Conservation (phyloP, 2,888 invertebrate species). For the Drosophila fungiperda region DNA sequence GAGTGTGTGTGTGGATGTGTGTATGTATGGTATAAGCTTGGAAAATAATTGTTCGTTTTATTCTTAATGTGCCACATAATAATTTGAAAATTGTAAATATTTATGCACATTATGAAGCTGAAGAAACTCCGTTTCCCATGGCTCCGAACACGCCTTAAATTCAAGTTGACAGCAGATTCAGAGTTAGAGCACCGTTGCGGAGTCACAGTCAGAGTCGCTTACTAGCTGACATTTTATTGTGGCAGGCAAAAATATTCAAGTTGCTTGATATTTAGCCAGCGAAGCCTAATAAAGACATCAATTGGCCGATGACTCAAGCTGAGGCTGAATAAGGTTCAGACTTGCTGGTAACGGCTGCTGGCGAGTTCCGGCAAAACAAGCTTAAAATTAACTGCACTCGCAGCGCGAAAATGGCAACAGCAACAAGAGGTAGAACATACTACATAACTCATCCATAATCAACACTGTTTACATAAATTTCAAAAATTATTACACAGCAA, state of each 20-base stretch:
- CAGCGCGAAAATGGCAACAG: conserved; percentile 54
- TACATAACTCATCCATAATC: conserved; percentile 80
- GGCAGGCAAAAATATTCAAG: conserved; percentile 36
- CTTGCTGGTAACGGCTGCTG: conserved; percentile 14
- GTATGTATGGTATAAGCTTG: conserved; percentile 30
- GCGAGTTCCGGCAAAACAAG: conserved; percentile 65
- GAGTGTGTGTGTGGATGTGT: conserved; percentile 26
- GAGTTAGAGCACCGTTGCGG: conserved; percentile 21
- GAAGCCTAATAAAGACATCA: conserved; percentile 75
- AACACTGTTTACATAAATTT: conserved; percentile 81
- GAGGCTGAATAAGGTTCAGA: conserved; percentile 5
- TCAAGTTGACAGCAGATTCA: conserved; percentile 41
- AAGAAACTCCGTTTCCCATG: conserved; percentile 54
- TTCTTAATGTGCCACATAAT: conserved; percentile 65
- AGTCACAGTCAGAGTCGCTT: conserved; percentile 24
- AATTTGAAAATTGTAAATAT: conserved; percentile 41
- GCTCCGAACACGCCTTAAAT: conserved; percentile 63
- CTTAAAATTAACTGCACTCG: conserved; percentile 72
- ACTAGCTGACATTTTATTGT: conserved; percentile 63
- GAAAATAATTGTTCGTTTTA: conserved; percentile 67
- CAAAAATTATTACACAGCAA: conserved; percentile 76
- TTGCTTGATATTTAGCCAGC: conserved; percentile 57
- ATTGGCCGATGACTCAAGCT: conserved; percentile 70
- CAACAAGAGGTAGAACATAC: conserved; percentile 73
- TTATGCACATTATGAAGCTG: conserved; percentile 28